phyloP scores from a whole-genome alignment of 2,888 invertebrate genomes.

The Orthosia cruda region DNA sequence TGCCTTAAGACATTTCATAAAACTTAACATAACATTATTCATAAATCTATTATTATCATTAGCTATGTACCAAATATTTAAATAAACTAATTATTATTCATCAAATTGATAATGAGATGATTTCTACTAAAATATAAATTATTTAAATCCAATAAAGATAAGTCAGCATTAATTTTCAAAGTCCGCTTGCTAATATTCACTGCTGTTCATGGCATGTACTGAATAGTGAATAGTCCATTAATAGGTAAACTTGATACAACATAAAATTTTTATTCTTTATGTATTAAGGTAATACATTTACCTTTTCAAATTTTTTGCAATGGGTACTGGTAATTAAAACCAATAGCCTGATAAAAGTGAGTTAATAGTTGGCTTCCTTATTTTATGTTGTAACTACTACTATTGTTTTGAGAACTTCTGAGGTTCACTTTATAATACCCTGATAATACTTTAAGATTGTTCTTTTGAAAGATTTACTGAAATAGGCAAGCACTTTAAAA shows the following conservation, averaged over 20 bases:
- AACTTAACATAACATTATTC: conserved; percentile 26
- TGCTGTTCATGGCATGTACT: neutral
- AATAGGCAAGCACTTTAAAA: conserved; percentile 26
- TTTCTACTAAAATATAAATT: conserved; percentile 7
- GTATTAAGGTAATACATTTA: neutral
- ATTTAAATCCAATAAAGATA: conserved; percentile 12
- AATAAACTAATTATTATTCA: conserved; percentile 5
- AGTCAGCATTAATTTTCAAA: conserved; percentile 15
- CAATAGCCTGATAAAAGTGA: conserved; percentile 18
- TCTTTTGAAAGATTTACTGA: conserved; percentile 11
- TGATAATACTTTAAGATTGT: conserved; percentile 40
- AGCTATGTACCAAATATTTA: conserved; percentile 31
- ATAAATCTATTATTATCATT: conserved; percentile 24
- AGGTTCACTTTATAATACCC: conserved; percentile 41
- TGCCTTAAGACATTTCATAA: conserved; percentile 25
- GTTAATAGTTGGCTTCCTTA: neutral
- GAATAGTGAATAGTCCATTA: conserved; percentile 5
- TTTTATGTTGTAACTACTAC: conserved; percentile 4
- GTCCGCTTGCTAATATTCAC: neutral
- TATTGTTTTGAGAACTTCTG: conserved; percentile 9
- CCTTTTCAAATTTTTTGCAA: neutral
- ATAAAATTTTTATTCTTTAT: neutral
- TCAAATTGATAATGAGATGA: conserved; percentile 22
- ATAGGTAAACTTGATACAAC: conserved; percentile 1
- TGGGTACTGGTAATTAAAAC: neutral